phyloP scores from a whole-genome alignment of 1,140 invertebrate species.

The Neodiprion virginianus region DNA sequence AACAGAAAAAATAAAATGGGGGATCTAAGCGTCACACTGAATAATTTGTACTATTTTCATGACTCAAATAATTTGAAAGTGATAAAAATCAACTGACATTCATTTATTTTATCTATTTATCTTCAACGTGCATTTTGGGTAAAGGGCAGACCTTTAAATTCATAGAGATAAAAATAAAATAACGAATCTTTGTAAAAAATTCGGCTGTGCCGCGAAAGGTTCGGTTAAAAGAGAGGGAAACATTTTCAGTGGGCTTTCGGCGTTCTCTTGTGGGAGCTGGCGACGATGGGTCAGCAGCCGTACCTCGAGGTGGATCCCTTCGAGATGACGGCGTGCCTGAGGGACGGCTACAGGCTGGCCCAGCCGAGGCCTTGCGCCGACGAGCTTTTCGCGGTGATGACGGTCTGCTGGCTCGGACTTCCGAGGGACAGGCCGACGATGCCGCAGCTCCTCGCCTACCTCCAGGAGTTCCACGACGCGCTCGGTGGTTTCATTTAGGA shows the following conservation, averaged over 20 bases:
- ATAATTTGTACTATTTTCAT: too few species aligned
- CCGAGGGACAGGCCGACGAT: slow-evolving; percentile 84
- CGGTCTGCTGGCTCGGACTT: slow-evolving; percentile 85
- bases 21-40: too few species aligned
- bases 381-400: slow-evolving; percentile 93
- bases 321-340: slow-evolving; percentile 86
- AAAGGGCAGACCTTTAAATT: too few species aligned
- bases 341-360: slow-evolving; percentile 85
- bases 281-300: slow-evolving; percentile 87
- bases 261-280: slow-evolving; percentile 92
- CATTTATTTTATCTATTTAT: too few species aligned
- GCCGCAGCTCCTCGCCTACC: slow-evolving; percentile 81
- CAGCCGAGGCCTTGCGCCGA: slow-evolving; percentile 95
- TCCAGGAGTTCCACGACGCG: slow-evolving; percentile 89
- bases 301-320: slow-evolving; percentile 91
- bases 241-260: slow-evolving; percentile 89
- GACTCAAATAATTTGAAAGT: too few species aligned
- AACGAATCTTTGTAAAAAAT: too few species aligned
- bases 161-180: too few species aligned
- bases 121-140: too few species aligned
- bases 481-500: slow-evolving; percentile 77
- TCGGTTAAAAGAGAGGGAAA: neutral
- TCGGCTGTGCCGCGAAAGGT: too few species aligned
- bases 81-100: too few species aligned
- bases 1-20: too few species aligned